These are phyloP conservation scores for Zaprionus camerounensis DNA, from an alignment of 1,140 invertebrate species.

Conservation along the genomic window DNA sequence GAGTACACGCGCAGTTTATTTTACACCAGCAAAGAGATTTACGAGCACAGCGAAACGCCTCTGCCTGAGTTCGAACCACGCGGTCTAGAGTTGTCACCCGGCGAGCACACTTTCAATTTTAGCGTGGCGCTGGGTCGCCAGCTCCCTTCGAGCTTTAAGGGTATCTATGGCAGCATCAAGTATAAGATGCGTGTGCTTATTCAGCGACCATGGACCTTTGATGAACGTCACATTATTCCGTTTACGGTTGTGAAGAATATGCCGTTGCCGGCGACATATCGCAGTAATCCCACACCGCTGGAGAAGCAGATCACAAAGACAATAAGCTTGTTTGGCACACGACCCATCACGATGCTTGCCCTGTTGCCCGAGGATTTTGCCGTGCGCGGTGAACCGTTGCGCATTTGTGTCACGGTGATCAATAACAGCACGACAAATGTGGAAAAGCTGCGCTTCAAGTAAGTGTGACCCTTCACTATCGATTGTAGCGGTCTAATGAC, in stretches of 20 bases:
- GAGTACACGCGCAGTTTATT: slow-evolving; percentile 73
- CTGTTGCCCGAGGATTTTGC: slow-evolving; percentile 73
- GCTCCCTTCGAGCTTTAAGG: slow-evolving; percentile 76
- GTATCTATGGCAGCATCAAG: slow-evolving; percentile 79
- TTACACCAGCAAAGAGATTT: slow-evolving; percentile 81
- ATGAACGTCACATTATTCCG: slow-evolving; percentile 76
- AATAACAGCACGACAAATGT: slow-evolving; percentile 81
- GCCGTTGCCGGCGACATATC: slow-evolving; percentile 57
- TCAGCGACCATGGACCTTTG: slow-evolving; percentile 78
- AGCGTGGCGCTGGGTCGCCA: slow-evolving; percentile 59
- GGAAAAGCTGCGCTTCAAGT: slow-evolving; percentile 78
- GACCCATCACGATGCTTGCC: slow-evolving; percentile 77
- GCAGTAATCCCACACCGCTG: slow-evolving; percentile 61
- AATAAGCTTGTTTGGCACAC: slow-evolving; percentile 78
- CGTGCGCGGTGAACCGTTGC: slow-evolving; percentile 72
- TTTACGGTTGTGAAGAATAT: slow-evolving; percentile 75
- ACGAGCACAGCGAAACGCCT: slow-evolving; percentile 72
- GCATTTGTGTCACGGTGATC: slow-evolving; percentile 78
- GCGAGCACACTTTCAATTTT: slow-evolving; percentile 77
- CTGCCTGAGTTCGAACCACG: slow-evolving; percentile 73
- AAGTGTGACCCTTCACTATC: slow-evolving; percentile 12
- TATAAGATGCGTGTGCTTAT: slow-evolving; percentile 82
- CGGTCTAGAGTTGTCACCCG: slow-evolving; percentile 69
- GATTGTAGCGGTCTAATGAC: neutral
- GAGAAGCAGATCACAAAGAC: slow-evolving; percentile 82